Evolutionary conservation across 2,113 vertebrate genomes (phyloP).

Genomic region (Neodontobutis hainanensis): DNA sequence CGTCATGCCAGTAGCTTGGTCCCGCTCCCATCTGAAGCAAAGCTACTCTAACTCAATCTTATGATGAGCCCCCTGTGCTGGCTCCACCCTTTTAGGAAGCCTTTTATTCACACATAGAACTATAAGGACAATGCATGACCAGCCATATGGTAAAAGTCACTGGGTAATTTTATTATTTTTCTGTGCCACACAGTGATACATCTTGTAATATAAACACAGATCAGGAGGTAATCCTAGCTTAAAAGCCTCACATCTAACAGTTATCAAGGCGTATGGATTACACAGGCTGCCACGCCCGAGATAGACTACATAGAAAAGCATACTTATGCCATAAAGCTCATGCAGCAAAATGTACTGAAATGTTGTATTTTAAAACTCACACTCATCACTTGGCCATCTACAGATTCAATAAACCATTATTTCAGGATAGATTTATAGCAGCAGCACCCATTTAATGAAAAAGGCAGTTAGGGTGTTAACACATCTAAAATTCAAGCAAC

Average conservation of each 20-base stretch:
- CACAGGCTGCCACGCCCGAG: not conserved
- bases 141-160: not conserved
- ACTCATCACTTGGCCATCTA: not conserved
- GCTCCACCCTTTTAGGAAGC: slow-evolving; percentile 45
- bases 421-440: too few relatives aligned
- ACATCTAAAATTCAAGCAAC: too few relatives aligned
- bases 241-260: not conserved
- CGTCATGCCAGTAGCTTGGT: slow-evolving; percentile 21
- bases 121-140: slow-evolving; percentile 33
- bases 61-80: slow-evolving; percentile 26
- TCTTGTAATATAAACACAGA: not conserved
- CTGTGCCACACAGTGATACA: not conserved
- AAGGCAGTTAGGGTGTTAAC: too few relatives aligned
- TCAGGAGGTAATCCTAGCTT: not conserved
- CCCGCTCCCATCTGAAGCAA: slow-evolving; percentile 18
- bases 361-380: not conserved
- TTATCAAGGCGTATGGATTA: not conserved
- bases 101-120: slow-evolving; percentile 16
- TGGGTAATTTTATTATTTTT: not conserved
- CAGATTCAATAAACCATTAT: not conserved
- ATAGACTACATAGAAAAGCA: not conserved
- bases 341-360: not conserved
- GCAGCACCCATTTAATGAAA: too few relatives aligned
- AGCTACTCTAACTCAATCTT: slow-evolving; percentile 5
- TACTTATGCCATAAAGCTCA: not conserved